phyloP scores from a whole-genome alignment of 2,888 invertebrate species.

The Auanema freiburgensis region DNA sequence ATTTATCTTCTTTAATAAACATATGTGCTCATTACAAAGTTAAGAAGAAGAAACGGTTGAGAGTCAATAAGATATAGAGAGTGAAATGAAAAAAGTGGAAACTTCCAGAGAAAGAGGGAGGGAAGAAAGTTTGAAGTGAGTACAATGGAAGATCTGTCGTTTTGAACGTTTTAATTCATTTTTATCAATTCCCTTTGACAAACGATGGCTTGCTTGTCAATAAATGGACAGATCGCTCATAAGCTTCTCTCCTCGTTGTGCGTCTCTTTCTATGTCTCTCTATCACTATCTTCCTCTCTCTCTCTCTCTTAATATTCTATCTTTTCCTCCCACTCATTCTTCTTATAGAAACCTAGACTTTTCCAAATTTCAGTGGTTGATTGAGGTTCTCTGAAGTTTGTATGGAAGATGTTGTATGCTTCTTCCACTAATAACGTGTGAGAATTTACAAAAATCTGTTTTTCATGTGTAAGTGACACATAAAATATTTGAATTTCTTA shows the following conservation, averaged over 20 bases:
- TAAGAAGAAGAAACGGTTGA: not conserved
- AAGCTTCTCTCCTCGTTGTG: not conserved
- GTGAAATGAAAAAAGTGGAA: too few relatives aligned
- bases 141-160: not conserved
- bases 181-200: too few relatives aligned
- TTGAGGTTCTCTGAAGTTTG: too few relatives aligned
- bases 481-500: too few relatives aligned
- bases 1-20: too few relatives aligned
- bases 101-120: not conserved
- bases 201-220: too few relatives aligned
- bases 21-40: not conserved
- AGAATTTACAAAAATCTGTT: too few relatives aligned
- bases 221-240: not conserved
- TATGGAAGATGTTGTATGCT: too few relatives aligned
- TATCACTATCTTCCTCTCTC: not conserved
- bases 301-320: constrained; percentile 1
- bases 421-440: too few relatives aligned
- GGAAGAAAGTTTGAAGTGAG: constrained; percentile 7
- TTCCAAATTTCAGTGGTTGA: not conserved
- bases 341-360: not conserved
- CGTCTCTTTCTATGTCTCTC: too few relatives aligned
- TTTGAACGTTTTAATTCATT: too few relatives aligned
- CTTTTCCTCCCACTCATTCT: constrained; percentile 6
- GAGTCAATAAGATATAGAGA: not conserved
- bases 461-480: too few relatives aligned